Conservation (phyloP, 2,888 invertebrate genomes). For the Temnothorax rugatulus region DNA sequence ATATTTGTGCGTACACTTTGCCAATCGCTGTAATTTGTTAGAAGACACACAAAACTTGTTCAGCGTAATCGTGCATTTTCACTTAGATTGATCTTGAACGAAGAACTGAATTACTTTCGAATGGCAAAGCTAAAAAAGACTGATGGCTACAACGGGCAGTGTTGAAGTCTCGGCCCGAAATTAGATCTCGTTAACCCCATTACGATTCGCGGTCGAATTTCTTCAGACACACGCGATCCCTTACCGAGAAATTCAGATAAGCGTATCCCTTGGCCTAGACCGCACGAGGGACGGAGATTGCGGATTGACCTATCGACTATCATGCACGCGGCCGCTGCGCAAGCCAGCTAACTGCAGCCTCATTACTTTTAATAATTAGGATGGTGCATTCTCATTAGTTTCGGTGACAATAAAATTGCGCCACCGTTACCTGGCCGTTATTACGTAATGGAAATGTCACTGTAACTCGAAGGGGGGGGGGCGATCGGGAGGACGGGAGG, state of each 20-base stretch:
- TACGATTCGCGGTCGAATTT: constrained; percentile 75
- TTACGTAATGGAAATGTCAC: constrained; percentile 55
- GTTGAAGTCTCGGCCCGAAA: constrained; percentile 36
- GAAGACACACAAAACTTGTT: background rate
- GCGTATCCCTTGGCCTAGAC: constrained; percentile 68
- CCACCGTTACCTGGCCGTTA: constrained; percentile 34
- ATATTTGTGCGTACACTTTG: background rate
- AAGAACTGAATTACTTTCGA: background rate
- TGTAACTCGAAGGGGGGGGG: constrained; percentile 4
- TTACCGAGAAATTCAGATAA: constrained; percentile 73
- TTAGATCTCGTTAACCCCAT: constrained; percentile 73
- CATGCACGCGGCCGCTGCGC: constrained; percentile 18
- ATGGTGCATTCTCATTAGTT: constrained; percentile 51
- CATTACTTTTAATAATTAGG: constrained; percentile 54
- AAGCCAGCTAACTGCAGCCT: constrained; percentile 19
- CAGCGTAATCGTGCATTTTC: background rate
- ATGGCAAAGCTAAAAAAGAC: background rate
- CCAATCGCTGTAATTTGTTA: background rate
- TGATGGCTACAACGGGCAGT: background rate
- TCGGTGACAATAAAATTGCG: constrained; percentile 52
- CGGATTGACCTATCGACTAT: constrained; percentile 46
- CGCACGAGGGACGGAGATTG: constrained; percentile 61
- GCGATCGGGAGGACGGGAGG: background rate
- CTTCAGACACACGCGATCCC: constrained; percentile 74
- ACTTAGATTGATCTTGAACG: background rate